Evolutionary conservation across 2,113 vertebrate species (phyloP).

Genomic region (Erythrolamprus reginae): DNA sequence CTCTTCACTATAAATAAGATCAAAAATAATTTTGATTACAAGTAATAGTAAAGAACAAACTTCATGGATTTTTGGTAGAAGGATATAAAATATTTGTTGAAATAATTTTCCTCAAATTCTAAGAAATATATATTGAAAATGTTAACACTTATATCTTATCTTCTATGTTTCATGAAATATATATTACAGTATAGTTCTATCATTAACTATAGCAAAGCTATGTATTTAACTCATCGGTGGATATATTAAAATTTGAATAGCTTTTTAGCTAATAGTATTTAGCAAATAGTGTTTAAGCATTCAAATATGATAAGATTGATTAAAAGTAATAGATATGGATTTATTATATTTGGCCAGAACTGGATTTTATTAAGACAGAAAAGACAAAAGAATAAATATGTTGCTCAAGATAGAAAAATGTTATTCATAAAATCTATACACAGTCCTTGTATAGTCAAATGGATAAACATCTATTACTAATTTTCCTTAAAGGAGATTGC

Average conservation of each 20-base stretch:
- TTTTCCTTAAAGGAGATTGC: not conserved
- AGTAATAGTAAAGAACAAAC: not conserved
- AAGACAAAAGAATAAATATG: not conserved
- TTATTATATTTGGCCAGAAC: too few relatives aligned
- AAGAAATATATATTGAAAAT: not conserved
- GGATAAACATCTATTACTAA: not conserved
- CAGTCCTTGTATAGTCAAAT: not conserved
- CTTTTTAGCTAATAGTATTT: too few relatives aligned
- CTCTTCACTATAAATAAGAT: too few relatives aligned
- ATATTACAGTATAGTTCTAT: not conserved
- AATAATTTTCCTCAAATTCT: not conserved
- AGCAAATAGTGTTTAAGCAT: not conserved
- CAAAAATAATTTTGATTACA: not conserved
- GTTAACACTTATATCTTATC: not conserved
- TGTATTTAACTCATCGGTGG: too few relatives aligned
- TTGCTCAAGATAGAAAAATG: not conserved
- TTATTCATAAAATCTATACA: not conserved
- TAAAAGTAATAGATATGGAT: not conserved
- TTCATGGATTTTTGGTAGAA: not conserved
- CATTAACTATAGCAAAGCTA: too few relatives aligned
- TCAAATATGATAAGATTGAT: not conserved
- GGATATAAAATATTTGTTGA: not conserved
- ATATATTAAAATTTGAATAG: too few relatives aligned
- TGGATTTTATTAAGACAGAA: not conserved
- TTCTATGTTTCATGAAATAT: not conserved